Conservation (phyloP, 2,113 vertebrate genomes). For the Atrichornis clamosus region DNA sequence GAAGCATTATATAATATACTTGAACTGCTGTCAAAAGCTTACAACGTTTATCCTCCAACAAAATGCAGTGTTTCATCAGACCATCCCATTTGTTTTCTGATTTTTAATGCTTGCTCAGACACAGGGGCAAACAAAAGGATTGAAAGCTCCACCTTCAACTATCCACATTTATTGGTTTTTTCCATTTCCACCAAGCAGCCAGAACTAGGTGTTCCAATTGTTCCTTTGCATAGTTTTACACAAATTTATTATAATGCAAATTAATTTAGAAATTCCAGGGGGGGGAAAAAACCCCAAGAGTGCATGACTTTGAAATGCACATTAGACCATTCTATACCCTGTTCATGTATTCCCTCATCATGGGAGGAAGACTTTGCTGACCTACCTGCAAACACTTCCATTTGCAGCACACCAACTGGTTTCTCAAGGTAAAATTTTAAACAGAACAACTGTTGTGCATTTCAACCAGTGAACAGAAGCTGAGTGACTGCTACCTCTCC, state of each 20-base stretch:
- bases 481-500: neutral
- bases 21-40: constrained; percentile 13
- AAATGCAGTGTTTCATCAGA: neutral
- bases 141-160: neutral
- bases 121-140: neutral
- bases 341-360: neutral
- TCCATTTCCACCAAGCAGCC: neutral
- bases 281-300: neutral
- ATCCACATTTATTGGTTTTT: neutral
- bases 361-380: rapidly evolving
- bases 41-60: constrained; percentile 3
- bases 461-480: neutral
- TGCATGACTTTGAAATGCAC: neutral
- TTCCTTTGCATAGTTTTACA: neutral
- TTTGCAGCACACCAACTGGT: neutral
- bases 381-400: neutral
- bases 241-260: neutral
- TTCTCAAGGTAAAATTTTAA: neutral
- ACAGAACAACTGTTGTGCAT: neutral
- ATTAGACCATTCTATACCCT: neutral
- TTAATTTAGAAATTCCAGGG: neutral
- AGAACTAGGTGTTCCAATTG: neutral
- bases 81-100: neutral
- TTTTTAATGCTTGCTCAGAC: neutral
- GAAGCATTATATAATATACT: constrained; percentile 6